phyloP scores from a whole-genome alignment of 2,888 invertebrate species.

The Tryphoninae sp. region DNA sequence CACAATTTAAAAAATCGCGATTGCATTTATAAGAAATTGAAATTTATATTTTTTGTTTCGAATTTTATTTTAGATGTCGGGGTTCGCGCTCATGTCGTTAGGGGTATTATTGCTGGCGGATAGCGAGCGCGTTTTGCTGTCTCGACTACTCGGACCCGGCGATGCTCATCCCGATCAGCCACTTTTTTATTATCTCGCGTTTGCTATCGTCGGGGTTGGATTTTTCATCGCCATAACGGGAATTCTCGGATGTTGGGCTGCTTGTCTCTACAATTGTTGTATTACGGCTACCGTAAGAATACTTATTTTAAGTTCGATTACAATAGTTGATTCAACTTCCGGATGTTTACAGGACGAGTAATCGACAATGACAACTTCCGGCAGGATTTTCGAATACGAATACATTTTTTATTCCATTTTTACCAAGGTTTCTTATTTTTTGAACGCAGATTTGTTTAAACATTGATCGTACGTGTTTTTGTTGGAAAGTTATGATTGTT shows the following conservation, averaged over 20 bases:
- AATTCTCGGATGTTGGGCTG: slow-evolving; percentile 91
- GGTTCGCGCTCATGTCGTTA: slow-evolving; percentile 87
- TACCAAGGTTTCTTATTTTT: background rate
- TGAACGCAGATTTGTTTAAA: background rate
- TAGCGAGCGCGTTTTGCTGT: slow-evolving; percentile 87
- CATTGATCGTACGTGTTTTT: too few species aligned
- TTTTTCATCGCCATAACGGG: slow-evolving; percentile 87
- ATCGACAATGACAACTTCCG: background rate
- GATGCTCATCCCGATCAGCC: slow-evolving; percentile 86
- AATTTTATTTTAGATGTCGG: slow-evolving; percentile 85
- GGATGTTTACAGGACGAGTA: background rate
- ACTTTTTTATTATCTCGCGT: slow-evolving; percentile 89
- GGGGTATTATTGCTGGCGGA: slow-evolving; percentile 89
- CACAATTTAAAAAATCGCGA: too few species aligned
- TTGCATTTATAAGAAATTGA: background rate
- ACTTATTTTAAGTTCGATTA: background rate
- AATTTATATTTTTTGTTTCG: background rate
- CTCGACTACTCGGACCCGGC: slow-evolving; percentile 86
- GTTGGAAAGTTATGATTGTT: too few species aligned
- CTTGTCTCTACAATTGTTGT: slow-evolving; percentile 88
- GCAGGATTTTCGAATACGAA: background rate
- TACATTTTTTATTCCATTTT: background rate
- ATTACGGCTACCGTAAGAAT: slow-evolving; percentile 86
- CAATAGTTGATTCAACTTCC: slow-evolving; percentile 1
- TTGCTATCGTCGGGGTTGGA: slow-evolving; percentile 87